Percentiles rank a stretch among this genome's conserved stretches.
Evolutionary conservation across 2,113 vertebrate genomes (phyloP).

Genomic region (Oxyruncus cristatus): DNA sequence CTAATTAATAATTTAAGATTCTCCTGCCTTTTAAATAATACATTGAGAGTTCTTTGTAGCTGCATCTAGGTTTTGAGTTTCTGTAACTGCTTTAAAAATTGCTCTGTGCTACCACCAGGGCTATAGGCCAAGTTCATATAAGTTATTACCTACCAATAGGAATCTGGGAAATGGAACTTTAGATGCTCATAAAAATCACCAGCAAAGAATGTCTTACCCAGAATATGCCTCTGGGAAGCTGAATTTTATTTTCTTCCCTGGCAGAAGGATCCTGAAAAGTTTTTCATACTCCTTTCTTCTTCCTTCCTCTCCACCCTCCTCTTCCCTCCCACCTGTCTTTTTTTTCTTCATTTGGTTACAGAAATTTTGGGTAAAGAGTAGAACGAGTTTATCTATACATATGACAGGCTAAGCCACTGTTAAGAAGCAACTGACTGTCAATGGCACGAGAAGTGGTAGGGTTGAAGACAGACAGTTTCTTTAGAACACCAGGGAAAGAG

Average conservation of each 20-base stretch:
- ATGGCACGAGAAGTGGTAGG: not conserved
- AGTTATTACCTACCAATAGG: not conserved
- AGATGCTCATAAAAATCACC: not conserved
- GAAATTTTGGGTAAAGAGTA: not conserved
- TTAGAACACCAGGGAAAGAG: not conserved
- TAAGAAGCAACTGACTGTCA: not conserved
- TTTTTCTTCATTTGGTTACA: not conserved
- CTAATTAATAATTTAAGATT: conserved; percentile 19
- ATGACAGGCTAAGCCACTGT: not conserved
- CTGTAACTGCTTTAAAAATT: not conserved
- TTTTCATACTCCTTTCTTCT: not conserved
- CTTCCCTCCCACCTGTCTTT: too few species aligned
- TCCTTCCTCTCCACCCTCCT: not conserved
- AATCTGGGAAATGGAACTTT: not conserved
- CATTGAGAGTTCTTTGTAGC: not conserved
- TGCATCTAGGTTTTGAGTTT: not conserved
- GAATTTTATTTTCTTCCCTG: not conserved
- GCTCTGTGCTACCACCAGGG: not conserved
- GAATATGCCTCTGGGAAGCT: not conserved
- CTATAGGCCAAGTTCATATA: not conserved
- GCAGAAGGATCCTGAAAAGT: not conserved
- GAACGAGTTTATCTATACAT: not conserved
- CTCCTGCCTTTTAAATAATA: conserved; percentile 5
- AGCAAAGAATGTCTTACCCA: not conserved
- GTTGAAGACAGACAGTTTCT: not conserved